phyloP scores from a whole-genome alignment of 2,797 vertebrate genomes.

The Corythornis leucogaster region DNA sequence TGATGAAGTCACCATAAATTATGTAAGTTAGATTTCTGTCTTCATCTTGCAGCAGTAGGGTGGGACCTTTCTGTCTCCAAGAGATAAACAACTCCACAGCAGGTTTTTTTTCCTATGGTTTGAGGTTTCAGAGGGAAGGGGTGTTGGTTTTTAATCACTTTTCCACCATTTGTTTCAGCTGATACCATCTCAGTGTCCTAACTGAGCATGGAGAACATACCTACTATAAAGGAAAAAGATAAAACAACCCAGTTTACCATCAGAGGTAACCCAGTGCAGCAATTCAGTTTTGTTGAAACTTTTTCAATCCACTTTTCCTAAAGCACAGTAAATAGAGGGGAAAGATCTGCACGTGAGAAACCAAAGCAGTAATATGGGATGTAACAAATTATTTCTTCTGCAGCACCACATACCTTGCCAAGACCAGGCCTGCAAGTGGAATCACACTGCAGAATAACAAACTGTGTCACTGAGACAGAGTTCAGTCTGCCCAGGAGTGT shows the following conservation, averaged over 20 bases:
- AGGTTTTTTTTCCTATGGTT: constrained; percentile 15
- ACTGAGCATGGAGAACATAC: not conserved
- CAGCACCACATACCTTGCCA: constrained; percentile 39
- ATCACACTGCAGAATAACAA: constrained; percentile 59
- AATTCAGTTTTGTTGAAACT: not conserved
- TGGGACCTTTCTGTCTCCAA: constrained; percentile 38
- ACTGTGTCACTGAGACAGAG: constrained; percentile 57
- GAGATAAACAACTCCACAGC: constrained; percentile 38
- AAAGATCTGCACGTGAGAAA: not conserved
- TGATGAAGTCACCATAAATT: constrained; percentile 15
- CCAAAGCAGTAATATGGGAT: not conserved
- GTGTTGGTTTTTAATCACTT: not conserved
- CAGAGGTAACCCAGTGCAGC: not conserved
- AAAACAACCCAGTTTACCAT: not conserved
- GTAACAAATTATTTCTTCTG: not conserved
- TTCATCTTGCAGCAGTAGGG: constrained; percentile 62
- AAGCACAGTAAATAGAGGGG: not conserved
- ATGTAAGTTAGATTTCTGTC: constrained; percentile 35
- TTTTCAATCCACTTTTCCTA: not conserved
- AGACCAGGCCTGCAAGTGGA: constrained; percentile 38
- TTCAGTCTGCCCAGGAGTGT: constrained; percentile 60
- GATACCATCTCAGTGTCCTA: not conserved
- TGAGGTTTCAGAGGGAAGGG: constrained; percentile 26
- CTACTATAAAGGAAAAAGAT: not conserved
- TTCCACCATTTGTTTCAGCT: constrained; percentile 10